Percentiles rank a stretch among this genome's conserved stretches.
These are phyloP conservation scores for Trematomus loennbergii DNA, from an alignment of 2,113 vertebrate species.

Conservation along the genomic window DNA sequence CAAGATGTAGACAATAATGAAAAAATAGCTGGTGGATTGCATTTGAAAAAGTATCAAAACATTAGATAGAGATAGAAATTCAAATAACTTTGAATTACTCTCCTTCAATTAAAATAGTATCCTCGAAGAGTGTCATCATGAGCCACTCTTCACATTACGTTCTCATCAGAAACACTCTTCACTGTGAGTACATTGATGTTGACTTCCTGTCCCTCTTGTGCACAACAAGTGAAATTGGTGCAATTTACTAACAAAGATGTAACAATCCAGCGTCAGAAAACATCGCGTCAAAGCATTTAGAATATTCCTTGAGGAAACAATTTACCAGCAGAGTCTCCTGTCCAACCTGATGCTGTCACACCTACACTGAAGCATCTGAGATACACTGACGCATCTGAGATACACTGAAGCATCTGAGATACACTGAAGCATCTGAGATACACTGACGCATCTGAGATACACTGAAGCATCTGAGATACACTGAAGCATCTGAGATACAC, in stretches of 20 bases:
- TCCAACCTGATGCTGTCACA: conserved; percentile 29
- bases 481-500: conserved; percentile 17
- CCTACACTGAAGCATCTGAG: conserved; percentile 16
- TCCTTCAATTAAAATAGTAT: neutral
- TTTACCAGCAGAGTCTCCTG: conserved; percentile 2
- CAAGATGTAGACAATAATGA: too few species aligned
- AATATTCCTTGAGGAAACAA: conserved; percentile 5
- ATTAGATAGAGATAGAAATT: neutral
- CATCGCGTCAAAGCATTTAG: neutral
- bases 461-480: conserved; percentile 18
- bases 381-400: conserved; percentile 17
- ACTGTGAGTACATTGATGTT: neutral
- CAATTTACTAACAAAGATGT: conserved; percentile 1
- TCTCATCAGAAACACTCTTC: too few species aligned
- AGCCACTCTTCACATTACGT: too few species aligned
- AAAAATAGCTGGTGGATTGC: too few species aligned
- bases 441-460: conserved; percentile 26
- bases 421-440: conserved; percentile 35
- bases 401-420: conserved; percentile 32
- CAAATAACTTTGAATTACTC: neutral
- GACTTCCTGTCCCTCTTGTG: neutral
- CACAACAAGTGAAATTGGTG: neutral
- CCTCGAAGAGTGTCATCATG: neutral
- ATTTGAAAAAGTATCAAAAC: too few species aligned
- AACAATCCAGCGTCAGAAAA: neutral